phyloP scores from a whole-genome alignment of 2,888 invertebrate genomes.

The Colletes collaris region DNA sequence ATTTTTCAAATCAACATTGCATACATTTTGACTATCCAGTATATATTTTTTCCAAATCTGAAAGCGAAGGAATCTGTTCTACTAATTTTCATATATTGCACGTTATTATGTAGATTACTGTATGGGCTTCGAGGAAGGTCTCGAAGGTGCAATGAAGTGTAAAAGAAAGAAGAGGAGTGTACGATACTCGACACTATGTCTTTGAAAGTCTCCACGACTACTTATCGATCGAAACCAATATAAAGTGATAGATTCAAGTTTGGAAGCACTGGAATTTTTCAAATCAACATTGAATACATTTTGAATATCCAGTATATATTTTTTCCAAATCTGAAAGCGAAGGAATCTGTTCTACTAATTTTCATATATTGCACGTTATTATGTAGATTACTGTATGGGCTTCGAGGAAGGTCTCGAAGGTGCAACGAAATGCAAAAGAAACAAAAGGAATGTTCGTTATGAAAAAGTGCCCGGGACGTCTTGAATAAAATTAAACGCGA shows the following conservation, averaged over 20 bases:
- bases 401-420: neutral
- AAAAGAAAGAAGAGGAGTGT: neutral
- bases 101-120: neutral
- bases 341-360: neutral
- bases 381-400: neutral
- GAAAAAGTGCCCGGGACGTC: neutral
- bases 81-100: neutral
- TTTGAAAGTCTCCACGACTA: too few relatives aligned
- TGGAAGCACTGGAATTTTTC: too few relatives aligned
- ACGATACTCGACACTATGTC: too few relatives aligned
- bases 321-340: too few relatives aligned
- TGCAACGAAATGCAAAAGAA: neutral
- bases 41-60: too few relatives aligned
- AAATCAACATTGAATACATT: too few relatives aligned
- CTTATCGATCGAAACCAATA: too few relatives aligned
- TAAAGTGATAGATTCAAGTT: too few relatives aligned
- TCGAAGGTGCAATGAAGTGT: neutral
- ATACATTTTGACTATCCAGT: too few relatives aligned
- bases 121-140: neutral
- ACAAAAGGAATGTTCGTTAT: neutral
- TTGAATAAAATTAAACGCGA: constrained; percentile 17
- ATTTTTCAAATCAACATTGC: too few relatives aligned
- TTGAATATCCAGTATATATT: too few relatives aligned
- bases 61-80: too few relatives aligned
- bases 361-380: neutral